Evolutionary conservation across 35 echinoderm and acorn worm species (phyloP), one percentile per base, ranked within the genome.

Genomic region (Lytechinus pictus): DNA sequence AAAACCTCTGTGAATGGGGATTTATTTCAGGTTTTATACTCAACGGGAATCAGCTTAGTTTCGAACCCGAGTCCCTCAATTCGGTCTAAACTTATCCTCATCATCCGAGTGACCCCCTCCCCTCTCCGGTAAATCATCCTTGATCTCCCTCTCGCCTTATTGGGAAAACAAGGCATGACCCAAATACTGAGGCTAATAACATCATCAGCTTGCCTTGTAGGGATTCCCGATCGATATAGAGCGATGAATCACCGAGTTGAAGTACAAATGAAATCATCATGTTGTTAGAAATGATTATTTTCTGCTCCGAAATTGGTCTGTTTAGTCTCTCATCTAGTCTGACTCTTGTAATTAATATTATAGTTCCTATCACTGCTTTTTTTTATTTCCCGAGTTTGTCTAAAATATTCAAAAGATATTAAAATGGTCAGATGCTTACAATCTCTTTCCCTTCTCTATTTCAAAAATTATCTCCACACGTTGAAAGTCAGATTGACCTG

Each of bases 161-260:
- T 79, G 14, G 33, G 66, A 2, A 79, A 79, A 79, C 66, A 79
- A 79, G 66, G 66, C 66, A 79, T 79, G 66, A 90, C 88, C 88
- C 88, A 90, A 90, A 54, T 90, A 90, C 28, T 33, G 9, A 90
- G 88, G 14, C 88, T 54, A 90, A 90, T 90, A 90, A 90, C 88
- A 90, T 54, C 29, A 52, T 90, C 52, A 90, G 9, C 88, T 90
- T 10, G 16, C 29, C 52, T 90, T 29, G 0, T 5, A 90, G 88
- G 88, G 88, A 33, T 90, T 90, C 88, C 16, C 88, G 88, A 90
- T 90, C 88, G 9, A 90, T 90, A 54, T 21, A 6, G 9, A 33
- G 27, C 88, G 88, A 54, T 90, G 88, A 90, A 90, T 90, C 88
- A 90, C 27, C 88, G 86, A 52, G 16, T 5, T 24, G 66, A 24